phyloP scores from a whole-genome alignment of 2,888 invertebrate species.

The Dasypolia templi region DNA sequence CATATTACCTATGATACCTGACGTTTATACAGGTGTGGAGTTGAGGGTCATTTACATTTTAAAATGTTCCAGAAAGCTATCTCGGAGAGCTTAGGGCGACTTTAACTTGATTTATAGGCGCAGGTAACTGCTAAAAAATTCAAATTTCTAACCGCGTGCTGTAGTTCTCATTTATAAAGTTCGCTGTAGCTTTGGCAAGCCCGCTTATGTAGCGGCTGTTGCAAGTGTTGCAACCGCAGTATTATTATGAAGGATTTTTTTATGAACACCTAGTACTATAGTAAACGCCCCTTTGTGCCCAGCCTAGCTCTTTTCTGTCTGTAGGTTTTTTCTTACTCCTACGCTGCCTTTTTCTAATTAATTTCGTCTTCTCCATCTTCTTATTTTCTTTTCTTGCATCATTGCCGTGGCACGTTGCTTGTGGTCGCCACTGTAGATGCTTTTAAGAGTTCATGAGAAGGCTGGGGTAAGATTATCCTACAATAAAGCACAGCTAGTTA shows the following conservation, averaged over 20 bases:
- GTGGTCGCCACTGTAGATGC: not conserved
- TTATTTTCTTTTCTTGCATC: not conserved
- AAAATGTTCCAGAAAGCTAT: slow-evolving; percentile 85
- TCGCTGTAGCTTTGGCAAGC: slow-evolving; percentile 75
- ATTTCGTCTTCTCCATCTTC: not conserved
- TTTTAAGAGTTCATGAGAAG: not conserved
- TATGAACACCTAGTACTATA: not conserved
- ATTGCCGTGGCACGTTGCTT: not conserved
- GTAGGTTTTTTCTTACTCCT: not conserved
- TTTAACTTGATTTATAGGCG: slow-evolving; percentile 88
- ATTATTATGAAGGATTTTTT: slow-evolving; percentile 8
- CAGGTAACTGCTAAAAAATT: slow-evolving; percentile 89
- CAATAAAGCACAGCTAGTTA: not conserved
- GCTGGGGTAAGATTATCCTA: not conserved
- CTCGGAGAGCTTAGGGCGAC: slow-evolving; percentile 86
- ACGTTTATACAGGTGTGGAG: slow-evolving; percentile 65
- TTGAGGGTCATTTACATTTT: slow-evolving; percentile 87
- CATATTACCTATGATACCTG: slow-evolving; percentile 37
- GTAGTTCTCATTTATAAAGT: slow-evolving; percentile 76
- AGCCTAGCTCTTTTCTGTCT: not conserved
- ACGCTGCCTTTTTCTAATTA: not conserved
- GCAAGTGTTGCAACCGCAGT: slow-evolving; percentile 43
- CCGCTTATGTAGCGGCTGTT: slow-evolving; percentile 73
- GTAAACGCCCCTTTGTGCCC: not conserved
- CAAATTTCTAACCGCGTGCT: slow-evolving; percentile 80